Conservation (phyloP, 2,113 vertebrate species). For the Motacilla tschutschensis region DNA sequence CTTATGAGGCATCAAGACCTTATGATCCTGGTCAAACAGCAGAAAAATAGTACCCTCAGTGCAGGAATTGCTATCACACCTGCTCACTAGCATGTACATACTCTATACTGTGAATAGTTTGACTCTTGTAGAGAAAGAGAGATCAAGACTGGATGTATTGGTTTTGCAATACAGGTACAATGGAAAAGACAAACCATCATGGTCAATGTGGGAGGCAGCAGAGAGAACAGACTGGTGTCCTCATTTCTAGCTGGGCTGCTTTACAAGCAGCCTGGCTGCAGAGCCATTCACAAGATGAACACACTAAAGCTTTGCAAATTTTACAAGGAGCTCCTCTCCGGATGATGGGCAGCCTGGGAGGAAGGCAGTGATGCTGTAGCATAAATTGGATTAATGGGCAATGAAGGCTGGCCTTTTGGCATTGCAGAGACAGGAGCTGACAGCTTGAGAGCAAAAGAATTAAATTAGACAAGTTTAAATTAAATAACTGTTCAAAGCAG, state of each 20-base stretch:
- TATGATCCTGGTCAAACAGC: background rate
- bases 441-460: slow-evolving; percentile 28
- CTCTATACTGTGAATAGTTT: background rate
- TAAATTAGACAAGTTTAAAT: slow-evolving; percentile 45
- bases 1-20: background rate
- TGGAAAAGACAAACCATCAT: background rate
- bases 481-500: slow-evolving; percentile 34
- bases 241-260: background rate
- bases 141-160: background rate
- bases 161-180: background rate
- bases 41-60: background rate
- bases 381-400: slow-evolving; percentile 45
- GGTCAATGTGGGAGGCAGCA: background rate
- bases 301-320: background rate
- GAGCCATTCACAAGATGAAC: background rate
- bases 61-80: background rate
- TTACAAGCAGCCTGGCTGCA: background rate
- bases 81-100: background rate
- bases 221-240: background rate
- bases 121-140: background rate
- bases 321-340: background rate
- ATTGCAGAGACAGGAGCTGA: slow-evolving; percentile 10
- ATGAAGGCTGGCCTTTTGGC: slow-evolving; percentile 20
- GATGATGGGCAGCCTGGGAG: background rate
- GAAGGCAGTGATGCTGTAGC: background rate